A percentile compares a stretch with the other conserved stretches of the same genome.
phyloP scores from a whole-genome alignment of 2,888 invertebrate species.

The Amblyjoppa fuscipennis region DNA sequence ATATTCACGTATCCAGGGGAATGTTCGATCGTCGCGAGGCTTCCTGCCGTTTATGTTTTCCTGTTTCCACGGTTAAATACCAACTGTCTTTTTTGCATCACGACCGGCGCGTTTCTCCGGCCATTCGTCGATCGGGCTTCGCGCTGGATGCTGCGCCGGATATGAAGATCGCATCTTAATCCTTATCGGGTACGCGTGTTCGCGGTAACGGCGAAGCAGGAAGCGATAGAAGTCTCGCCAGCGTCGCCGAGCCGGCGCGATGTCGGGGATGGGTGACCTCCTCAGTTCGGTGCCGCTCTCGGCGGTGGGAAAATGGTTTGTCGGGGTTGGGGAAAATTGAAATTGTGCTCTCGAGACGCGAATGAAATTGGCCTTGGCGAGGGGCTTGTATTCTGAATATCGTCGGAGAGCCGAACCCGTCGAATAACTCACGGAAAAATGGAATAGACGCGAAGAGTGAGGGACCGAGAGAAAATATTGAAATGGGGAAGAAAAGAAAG shows the following conservation, averaged over 20 bases:
- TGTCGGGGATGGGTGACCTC: slow-evolving; percentile 21
- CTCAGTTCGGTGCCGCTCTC: slow-evolving; percentile 5
- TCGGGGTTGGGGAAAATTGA: slow-evolving; percentile 75
- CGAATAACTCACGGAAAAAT: slow-evolving; percentile 53
- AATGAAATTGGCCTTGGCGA: slow-evolving; percentile 86
- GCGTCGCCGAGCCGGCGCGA: neutral
- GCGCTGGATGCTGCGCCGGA: slow-evolving; percentile 45
- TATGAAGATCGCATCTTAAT: slow-evolving; percentile 84
- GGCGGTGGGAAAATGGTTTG: slow-evolving; percentile 82
- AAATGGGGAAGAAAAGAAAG: slow-evolving; percentile 52
- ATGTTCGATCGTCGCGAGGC: slow-evolving; percentile 4
- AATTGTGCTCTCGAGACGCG: slow-evolving; percentile 80
- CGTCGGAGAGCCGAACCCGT: slow-evolving; percentile 78
- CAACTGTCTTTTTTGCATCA: neutral
- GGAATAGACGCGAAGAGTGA: slow-evolving; percentile 35
- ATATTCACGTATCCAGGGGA: neutral
- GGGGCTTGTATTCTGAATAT: slow-evolving; percentile 87
- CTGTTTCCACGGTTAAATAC: neutral
- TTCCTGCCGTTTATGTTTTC: slow-evolving; percentile 2
- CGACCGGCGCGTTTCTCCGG: slow-evolving; percentile 4
- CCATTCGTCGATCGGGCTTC: slow-evolving; percentile 29
- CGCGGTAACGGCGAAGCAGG: slow-evolving; percentile 84
- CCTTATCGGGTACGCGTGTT: slow-evolving; percentile 87
- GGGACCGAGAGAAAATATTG: slow-evolving; percentile 79
- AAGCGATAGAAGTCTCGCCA: slow-evolving; percentile 85